Percentiles rank a stretch among this genome's conserved stretches.
phyloP scores from a whole-genome alignment of 2,797 vertebrate genomes.

The Oreochromis mossambicus region DNA sequence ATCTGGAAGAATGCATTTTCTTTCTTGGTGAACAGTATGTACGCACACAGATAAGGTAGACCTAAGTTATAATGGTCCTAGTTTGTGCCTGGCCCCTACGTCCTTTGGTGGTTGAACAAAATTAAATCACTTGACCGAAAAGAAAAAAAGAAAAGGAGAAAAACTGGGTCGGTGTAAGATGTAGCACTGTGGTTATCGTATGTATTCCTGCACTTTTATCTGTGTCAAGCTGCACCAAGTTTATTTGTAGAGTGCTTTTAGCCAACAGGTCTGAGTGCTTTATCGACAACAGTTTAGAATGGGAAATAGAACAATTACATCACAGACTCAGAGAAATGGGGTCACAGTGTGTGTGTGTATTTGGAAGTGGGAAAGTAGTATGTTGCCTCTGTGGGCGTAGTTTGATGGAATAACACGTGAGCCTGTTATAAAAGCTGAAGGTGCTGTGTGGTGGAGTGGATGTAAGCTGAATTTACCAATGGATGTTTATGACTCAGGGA shows the following conservation, averaged over 20 bases:
- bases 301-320: constrained; percentile 35
- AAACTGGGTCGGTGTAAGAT: background rate
- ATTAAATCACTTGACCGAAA: background rate
- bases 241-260: constrained; percentile 31
- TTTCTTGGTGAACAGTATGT: background rate
- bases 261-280: constrained; percentile 14
- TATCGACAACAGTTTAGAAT: constrained; percentile 7
- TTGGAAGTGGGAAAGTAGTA: background rate
- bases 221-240: background rate
- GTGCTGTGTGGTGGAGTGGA: background rate
- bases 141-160: background rate
- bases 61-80: background rate
- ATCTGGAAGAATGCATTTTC: background rate
- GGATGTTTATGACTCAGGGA: background rate
- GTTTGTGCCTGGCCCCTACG: background rate
- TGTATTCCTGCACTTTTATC: background rate
- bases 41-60: background rate
- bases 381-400: background rate
- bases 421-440: background rate
- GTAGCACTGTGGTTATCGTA: background rate
- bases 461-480: background rate
- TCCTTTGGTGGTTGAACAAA: background rate
- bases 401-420: background rate
- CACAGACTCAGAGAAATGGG: constrained; percentile 13
- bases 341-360: background rate